Evolutionary conservation across 1,140 invertebrate species (phyloP), one percentile per base, ranked within the genome.

Genomic region (Penaeus chinensis): DNA sequence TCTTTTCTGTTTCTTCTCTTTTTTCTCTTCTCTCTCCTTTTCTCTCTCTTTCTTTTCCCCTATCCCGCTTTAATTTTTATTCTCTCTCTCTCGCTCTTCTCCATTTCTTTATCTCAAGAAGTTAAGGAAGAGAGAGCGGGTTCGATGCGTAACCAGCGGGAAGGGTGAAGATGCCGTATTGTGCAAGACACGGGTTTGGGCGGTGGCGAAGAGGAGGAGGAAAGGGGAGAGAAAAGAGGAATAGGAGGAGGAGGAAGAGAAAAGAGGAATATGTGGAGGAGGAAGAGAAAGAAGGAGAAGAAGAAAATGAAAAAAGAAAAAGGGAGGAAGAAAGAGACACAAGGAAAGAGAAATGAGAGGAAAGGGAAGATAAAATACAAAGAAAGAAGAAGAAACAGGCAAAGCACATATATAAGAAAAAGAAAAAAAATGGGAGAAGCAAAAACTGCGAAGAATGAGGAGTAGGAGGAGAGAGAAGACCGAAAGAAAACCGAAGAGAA

Each of bases 61-160:
- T 60, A 7, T 81, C 32, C 62, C 79, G 0, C 79, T 20, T 8
- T 32, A n/a, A n/a, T n/a, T n/a, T n/a, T n/a, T 80, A 22, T 4
- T 81, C 54, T 81, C 4, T 61, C 42, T 81, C 8, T 61, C 42
- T 81, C 2, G 27, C 69, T 71, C 69, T 71, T 32, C 69, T 71
- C 69, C 32, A 24, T 71, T 16, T 71, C n/a, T 24, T 32, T 71
- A 24, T 24, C 69, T 71, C n/a, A 20, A 11, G 18, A 24, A 42
- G 37, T 42, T 42, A 42, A 24, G 3, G 69, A 71, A 32, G 13
- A 24, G 32, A 71, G 69, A 27, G 69, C 18, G 19, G 20, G 32
- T 32, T 32, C 69, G n/a, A 32, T 27, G 69, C 24, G 24, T 16
- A 71, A 2, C 19, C 69, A 32, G 69, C n/a, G 24, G 32, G 69